phyloP scores from a whole-genome alignment of 2,888 invertebrate genomes.

The Apodemia mormo region DNA sequence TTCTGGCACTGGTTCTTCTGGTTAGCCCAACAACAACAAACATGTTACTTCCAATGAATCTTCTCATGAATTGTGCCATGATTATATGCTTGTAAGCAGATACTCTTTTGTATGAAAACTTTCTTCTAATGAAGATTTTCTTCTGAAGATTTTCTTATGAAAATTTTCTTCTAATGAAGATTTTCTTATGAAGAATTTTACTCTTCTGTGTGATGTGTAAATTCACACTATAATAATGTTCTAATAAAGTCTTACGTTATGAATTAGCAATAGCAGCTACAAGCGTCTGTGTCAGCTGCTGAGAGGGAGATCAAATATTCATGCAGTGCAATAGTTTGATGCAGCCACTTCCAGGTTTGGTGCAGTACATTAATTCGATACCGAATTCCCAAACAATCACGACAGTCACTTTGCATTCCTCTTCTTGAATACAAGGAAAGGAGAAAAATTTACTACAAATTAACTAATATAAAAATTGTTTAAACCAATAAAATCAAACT shows the following conservation, averaged over 20 bases:
- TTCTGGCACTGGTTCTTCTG: slow-evolving; percentile 62
- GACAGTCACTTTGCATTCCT: slow-evolving; percentile 86
- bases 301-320: slow-evolving; percentile 92
- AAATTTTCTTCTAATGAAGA: slow-evolving; percentile 39
- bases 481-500: slow-evolving; percentile 40
- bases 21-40: slow-evolving; percentile 64
- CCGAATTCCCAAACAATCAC: slow-evolving; percentile 93
- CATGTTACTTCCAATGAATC: slow-evolving; percentile 62
- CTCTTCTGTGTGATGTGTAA: slow-evolving; percentile 54
- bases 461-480: slow-evolving; percentile 46
- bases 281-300: slow-evolving; percentile 86
- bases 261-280: slow-evolving; percentile 52
- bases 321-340: slow-evolving; percentile 93
- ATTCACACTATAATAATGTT: slow-evolving; percentile 48
- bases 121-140: too few species aligned
- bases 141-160: slow-evolving; percentile 49
- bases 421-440: slow-evolving; percentile 77
- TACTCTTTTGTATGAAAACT: slow-evolving; percentile 77
- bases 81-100: slow-evolving; percentile 55
- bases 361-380: slow-evolving; percentile 93
- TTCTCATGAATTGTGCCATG: slow-evolving; percentile 77
- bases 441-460: slow-evolving; percentile 65
- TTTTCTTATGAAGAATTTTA: too few species aligned
- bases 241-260: slow-evolving; percentile 51
- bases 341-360: slow-evolving; percentile 97